Percentiles rank a stretch among this genome's conserved stretches.
Evolutionary conservation across 2,797 vertebrate species (phyloP).

Genomic region (Chelon labrosus): DNA sequence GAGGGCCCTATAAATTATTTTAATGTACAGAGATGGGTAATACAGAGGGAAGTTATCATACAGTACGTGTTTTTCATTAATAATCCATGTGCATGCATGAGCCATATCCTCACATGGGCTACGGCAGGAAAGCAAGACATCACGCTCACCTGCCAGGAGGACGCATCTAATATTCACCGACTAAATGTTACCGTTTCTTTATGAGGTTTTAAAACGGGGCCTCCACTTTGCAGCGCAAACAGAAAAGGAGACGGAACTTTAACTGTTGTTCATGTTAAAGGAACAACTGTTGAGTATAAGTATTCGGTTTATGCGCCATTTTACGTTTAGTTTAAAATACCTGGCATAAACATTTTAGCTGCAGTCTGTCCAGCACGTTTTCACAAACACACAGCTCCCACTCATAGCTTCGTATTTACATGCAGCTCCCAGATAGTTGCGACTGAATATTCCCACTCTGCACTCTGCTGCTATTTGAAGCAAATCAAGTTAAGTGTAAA

Average conservation of each 20-base stretch:
- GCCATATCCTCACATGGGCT: conserved; percentile 5
- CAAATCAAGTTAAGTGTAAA: background rate
- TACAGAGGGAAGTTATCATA: too few species aligned
- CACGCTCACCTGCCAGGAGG: background rate
- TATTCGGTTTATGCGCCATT: conserved; percentile 10
- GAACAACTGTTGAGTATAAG: conserved; percentile 27
- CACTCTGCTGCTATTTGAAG: background rate
- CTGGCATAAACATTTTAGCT: conserved; percentile 36
- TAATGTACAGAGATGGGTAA: too few species aligned
- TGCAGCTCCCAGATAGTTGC: background rate
- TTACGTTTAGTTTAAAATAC: conserved; percentile 45
- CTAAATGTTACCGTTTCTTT: background rate
- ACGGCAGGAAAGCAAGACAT: conserved; percentile 28
- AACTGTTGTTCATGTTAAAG: conserved; percentile 16
- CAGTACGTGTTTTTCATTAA: conserved; percentile 26
- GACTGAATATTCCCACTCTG: conserved; percentile 4
- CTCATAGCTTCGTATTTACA: conserved; percentile 26
- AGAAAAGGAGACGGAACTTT: background rate
- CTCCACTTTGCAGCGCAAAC: background rate
- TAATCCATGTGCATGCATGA: conserved; percentile 28
- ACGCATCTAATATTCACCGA: conserved; percentile 29
- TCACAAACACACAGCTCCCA: conserved; percentile 17
- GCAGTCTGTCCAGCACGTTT: conserved; percentile 38
- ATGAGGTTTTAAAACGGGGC: conserved; percentile 3
- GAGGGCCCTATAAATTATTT: too few species aligned